Conservation (phyloP, 2,888 invertebrate genomes). For the Eugnorisma glareosa region DNA sequence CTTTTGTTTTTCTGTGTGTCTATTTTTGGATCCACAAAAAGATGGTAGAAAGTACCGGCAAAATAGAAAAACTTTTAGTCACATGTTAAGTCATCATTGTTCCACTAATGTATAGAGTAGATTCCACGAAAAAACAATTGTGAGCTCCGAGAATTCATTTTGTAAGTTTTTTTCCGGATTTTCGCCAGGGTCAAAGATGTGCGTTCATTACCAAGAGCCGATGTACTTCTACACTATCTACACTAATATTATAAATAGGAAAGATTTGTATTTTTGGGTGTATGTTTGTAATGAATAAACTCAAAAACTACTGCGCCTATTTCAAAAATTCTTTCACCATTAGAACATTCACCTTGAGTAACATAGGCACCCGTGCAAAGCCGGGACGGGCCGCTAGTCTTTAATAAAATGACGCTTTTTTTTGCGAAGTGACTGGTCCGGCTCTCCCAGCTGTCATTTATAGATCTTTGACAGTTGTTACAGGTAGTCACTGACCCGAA, state of each 20-base stretch:
- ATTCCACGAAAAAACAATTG: constrained; percentile 44
- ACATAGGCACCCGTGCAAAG: too few relatives aligned
- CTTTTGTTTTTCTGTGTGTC: not conserved
- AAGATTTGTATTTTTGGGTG: too few relatives aligned
- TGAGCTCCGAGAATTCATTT: constrained; percentile 34
- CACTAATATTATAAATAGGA: too few relatives aligned
- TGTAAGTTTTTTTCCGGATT: constrained; percentile 26
- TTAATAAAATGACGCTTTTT: constrained; percentile 13
- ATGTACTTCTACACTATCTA: too few relatives aligned
- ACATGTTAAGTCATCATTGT: constrained; percentile 48
- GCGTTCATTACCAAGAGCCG: constrained; percentile 28
- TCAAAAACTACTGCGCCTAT: too few relatives aligned
- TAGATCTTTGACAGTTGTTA: too few relatives aligned
- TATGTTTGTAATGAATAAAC: too few relatives aligned
- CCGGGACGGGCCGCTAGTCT: too few relatives aligned
- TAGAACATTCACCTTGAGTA: too few relatives aligned
- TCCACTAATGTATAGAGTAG: constrained; percentile 44
- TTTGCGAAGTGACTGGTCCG: not conserved
- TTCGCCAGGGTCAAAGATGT: constrained; percentile 3
- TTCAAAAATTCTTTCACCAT: too few relatives aligned
- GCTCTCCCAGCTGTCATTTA: too few relatives aligned
- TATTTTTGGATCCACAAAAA: constrained; percentile 6
- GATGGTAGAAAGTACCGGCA: not conserved
- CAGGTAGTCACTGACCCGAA: too few relatives aligned
- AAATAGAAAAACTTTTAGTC: constrained; percentile 24